Percentiles rank a stretch among this genome's conserved stretches.
These are phyloP conservation scores for Ophion obscuratus DNA, from an alignment of 2,888 invertebrate species.

Conservation along the genomic window DNA sequence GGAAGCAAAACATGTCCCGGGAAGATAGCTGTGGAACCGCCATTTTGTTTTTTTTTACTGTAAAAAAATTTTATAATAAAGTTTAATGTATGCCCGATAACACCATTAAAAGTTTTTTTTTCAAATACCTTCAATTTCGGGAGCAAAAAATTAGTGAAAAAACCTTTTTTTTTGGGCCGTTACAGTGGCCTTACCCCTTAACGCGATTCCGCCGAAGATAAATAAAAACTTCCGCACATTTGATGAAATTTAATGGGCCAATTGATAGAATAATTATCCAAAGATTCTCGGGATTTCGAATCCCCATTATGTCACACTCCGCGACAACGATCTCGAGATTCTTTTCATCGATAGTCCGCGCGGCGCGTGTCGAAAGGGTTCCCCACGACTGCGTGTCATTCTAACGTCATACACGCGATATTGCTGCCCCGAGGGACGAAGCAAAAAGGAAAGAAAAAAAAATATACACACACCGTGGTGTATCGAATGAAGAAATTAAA, in stretches of 20 bases:
- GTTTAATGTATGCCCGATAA: too few species aligned
- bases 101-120: too few species aligned
- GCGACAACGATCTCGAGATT: slow-evolving; percentile 58
- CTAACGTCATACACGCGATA: slow-evolving; percentile 42
- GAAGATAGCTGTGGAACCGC: too few species aligned
- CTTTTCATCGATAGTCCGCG: slow-evolving; percentile 54
- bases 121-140: too few species aligned
- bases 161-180: too few species aligned
- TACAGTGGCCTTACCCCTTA: too few species aligned
- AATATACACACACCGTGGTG: slow-evolving; percentile 34
- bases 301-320: slow-evolving; percentile 48
- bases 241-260: background rate
- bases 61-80: too few species aligned
- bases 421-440: slow-evolving; percentile 53
- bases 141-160: too few species aligned
- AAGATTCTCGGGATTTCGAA: slow-evolving; percentile 28
- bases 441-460: slow-evolving; percentile 1
- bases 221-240: background rate
- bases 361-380: slow-evolving; percentile 64
- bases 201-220: too few species aligned
- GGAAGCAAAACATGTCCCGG: too few species aligned
- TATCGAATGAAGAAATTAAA: slow-evolving; percentile 69
- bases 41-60: too few species aligned
- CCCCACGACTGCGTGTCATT: slow-evolving; percentile 41
- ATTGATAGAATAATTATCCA: slow-evolving; percentile 25